Evolutionary conservation across 2,888 invertebrate genomes (phyloP).

Genomic region (Tipula unca): DNA sequence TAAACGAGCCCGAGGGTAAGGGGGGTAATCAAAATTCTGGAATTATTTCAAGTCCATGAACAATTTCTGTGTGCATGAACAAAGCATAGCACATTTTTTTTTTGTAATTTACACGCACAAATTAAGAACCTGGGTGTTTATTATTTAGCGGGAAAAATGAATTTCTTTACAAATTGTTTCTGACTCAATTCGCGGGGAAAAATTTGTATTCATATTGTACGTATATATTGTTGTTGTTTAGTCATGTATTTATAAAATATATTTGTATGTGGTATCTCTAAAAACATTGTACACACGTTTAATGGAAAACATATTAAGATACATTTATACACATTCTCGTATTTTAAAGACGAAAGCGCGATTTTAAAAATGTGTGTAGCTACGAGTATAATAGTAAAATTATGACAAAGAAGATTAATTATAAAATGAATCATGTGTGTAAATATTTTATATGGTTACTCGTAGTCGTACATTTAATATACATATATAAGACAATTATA

Average conservation of each 20-base stretch:
- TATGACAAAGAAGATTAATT: not conserved
- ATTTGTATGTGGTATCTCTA: not conserved
- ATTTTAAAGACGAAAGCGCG: not conserved
- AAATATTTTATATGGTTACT: not conserved
- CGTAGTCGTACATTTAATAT: not conserved
- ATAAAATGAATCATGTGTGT: not conserved
- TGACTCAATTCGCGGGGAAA: not conserved
- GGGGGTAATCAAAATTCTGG: not conserved
- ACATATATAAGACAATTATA: not conserved
- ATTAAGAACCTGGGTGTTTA: not conserved
- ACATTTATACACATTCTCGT: not conserved
- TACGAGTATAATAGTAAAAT: not conserved
- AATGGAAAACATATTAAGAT: not conserved
- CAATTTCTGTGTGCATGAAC: not conserved
- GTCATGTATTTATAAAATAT: not conserved
- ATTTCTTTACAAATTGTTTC: not conserved
- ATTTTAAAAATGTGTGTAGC: not conserved
- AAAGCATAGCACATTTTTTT: not conserved
- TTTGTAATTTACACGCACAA: not conserved
- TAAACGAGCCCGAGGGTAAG: not conserved
- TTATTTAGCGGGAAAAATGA: not conserved
- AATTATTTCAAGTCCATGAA: not conserved
- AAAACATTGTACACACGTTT: not conserved
- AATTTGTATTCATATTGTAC: not conserved
- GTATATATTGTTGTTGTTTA: not conserved